A percentile compares a stretch with the other conserved stretches of the same genome.
These are phyloP conservation scores for Notarius lentiginosus DNA, from an alignment of 2,113 vertebrate species.

Conservation along the genomic window DNA sequence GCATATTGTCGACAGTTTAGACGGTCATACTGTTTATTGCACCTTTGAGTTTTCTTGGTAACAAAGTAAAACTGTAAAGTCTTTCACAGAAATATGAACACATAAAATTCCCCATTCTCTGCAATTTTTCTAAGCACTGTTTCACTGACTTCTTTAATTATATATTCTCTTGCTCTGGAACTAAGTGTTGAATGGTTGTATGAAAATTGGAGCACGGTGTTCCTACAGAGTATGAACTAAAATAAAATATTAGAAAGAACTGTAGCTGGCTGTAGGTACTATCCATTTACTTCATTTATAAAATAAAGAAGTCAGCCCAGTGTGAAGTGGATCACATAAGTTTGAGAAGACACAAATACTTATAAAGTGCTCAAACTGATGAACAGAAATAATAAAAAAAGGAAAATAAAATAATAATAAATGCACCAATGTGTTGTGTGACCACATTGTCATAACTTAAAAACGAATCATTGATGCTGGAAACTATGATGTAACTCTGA, in stretches of 20 bases:
- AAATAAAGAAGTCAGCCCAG: background rate
- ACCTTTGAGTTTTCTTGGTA: constrained; percentile 20
- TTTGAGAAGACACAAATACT: background rate
- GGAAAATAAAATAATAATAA: background rate
- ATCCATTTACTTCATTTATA: background rate
- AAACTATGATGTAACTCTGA: background rate
- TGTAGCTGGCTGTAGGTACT: background rate
- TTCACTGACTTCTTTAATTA: background rate
- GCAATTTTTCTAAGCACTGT: background rate
- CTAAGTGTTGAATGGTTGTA: background rate
- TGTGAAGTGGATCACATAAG: background rate
- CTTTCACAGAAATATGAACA: background rate
- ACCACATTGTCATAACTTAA: background rate
- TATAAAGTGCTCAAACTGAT: background rate
- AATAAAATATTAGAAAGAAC: background rate
- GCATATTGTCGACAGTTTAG: background rate
- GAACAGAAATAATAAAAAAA: background rate
- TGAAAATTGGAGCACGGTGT: background rate
- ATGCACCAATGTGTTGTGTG: background rate
- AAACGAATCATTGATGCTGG: background rate
- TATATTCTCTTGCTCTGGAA: background rate
- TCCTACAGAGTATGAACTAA: background rate
- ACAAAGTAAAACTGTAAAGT: background rate
- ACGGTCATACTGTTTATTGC: constrained; percentile 19
- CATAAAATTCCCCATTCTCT: background rate